Base-by-base conservation (phyloP, 2,888 invertebrate species). In the Oegoconia quadripuncta region DNA sequence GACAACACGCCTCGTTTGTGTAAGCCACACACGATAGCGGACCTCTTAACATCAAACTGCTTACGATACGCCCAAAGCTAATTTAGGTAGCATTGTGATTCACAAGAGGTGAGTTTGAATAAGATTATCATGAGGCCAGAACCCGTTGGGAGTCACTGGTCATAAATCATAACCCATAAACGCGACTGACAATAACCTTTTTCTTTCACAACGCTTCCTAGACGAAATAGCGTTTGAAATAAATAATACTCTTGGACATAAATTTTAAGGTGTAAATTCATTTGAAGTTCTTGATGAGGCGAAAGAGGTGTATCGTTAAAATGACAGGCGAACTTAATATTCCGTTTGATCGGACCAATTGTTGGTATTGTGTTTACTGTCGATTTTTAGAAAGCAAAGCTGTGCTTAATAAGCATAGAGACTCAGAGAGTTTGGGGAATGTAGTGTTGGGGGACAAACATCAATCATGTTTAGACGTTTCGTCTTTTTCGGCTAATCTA, bases 81-180 rank as follows among this genome's bases (percentile, higher is more conserved):
- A 87, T 87, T 87, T 87, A 86, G 74, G 87, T 87, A 86, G 87
- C 87, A 87, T 87, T 87, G 87, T 87, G 71, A 71, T 73, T 69
- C 76, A 80, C 75, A 80, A 78, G 80, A 78, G 74, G 72, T 62
- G 69, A 68, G 73, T 67, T 68, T 83, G 81, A 86, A 82, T 84
- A 74, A 84, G 82, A 86, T 87, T 87, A 87, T 81, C 84, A 80
- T 59, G 70, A 67, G 65, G 64, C 68, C 64, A 76, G 71, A 84
- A 76, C 81, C 86, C 83, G 84, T 86, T 84, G 86, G 87, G 82
- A 87, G 84, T 83, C 86, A 81, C 75, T 70, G 78, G 72, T 86
- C 87, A 87, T 87, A 86, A 87, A 87, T 87, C 87, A 87, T 87
- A 83, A 76, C 80, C 80, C 84, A 83, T 86, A 86, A 86, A 84